Conservation (phyloP, 2,113 vertebrate species). For the Oreochromis niloticus region DNA sequence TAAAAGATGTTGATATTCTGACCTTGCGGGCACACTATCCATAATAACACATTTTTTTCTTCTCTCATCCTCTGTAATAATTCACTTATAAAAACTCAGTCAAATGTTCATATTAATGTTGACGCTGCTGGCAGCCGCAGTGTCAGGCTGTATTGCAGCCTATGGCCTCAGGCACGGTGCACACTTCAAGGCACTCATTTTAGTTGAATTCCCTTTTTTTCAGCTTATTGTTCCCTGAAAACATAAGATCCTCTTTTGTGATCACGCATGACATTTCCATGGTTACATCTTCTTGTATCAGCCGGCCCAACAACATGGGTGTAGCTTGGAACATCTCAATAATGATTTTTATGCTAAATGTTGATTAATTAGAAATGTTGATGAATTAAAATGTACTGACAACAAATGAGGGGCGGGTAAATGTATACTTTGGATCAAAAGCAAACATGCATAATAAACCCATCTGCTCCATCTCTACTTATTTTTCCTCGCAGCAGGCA, state of each 20-base stretch:
- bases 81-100: neutral
- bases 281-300: neutral
- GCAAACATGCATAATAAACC: neutral
- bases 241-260: neutral
- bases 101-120: neutral
- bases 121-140: neutral
- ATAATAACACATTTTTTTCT: neutral
- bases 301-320: neutral
- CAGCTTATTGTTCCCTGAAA: neutral
- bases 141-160: neutral
- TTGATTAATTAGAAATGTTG: neutral
- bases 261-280: neutral
- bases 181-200: neutral
- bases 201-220: neutral
- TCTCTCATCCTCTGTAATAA: neutral
- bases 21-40: neutral
- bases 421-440: neutral
- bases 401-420: neutral
- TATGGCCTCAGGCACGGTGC: neutral
- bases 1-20: neutral
- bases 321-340: neutral
- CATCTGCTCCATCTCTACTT: neutral
- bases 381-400: neutral
- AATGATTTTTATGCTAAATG: neutral
- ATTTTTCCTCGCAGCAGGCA: neutral